Evolutionary conservation across 1,140 invertebrate genomes (phyloP), one percentile per base, ranked within the genome.

Genomic region (Cherax quadricarinatus): DNA sequence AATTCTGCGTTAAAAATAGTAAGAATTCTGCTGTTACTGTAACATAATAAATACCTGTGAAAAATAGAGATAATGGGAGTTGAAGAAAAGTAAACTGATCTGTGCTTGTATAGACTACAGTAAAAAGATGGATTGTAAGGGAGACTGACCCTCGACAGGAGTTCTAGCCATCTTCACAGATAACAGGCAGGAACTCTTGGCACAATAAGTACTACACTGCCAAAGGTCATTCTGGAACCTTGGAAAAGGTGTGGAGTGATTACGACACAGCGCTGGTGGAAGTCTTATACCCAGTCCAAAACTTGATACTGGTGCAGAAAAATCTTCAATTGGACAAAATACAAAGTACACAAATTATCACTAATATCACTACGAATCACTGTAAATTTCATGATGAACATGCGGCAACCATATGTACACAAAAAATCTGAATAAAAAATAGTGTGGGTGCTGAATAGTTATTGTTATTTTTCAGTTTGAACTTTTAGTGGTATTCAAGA

Each of bases 341-440:
- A 91, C 90, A 91, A 91, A 91, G 83, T 86, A 91, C 90, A 91
- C 90, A 91, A 86, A 86, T 91, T 91, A 91, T 91, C 73, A 57
- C 90, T 91, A 91, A 91, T 91, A 91, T 91, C 90, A 91, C 90
- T 91, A 91, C 90, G 41, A 81, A 87, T 91, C 90, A 91, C 90
- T 91, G 90, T 87, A 91, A 91, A 91, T 86, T 86, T 86, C 78
- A 70, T 86, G 83, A 86, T 91, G 84, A 91, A 91, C 90, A 86
- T 91, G 90, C 85, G 84, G 83, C 78, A 91, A 91, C 90, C 90
- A 81, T 91, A 85, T 91, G 66, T 91, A 91, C 84, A 87, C 57
- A 86, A 79, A 81, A 53, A 91, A 62, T 86, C 84, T 86, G 75
- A 62, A 91, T 86, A 91, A 91, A 91, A 91, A 91, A 91, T 91